Evolutionary conservation across 1,140 invertebrate species (phyloP).

Genomic region (Bombus picipes): DNA sequence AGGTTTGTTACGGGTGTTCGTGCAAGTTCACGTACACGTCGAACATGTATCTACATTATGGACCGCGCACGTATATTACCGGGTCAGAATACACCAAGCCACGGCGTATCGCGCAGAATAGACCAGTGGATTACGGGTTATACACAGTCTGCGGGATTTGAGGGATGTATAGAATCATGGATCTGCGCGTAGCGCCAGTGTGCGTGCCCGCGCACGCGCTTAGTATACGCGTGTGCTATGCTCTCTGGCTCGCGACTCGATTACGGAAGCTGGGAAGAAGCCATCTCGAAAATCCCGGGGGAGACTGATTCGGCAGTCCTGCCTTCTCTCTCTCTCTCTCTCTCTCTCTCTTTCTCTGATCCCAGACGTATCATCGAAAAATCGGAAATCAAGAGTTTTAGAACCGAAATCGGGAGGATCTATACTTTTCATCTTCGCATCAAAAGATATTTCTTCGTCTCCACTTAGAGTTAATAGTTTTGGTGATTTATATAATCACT

Average conservation of each 20-base stretch:
- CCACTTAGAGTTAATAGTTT: neutral
- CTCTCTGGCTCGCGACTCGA: conserved; percentile 54
- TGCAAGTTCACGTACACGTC: conserved; percentile 28
- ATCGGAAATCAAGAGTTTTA: conserved; percentile 1
- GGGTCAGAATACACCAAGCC: conserved; percentile 66
- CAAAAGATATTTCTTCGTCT: neutral
- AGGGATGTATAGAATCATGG: conserved; percentile 55
- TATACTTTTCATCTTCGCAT: too few species aligned
- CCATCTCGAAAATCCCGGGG: conserved; percentile 69
- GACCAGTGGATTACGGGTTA: conserved; percentile 71
- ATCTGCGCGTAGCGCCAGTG: conserved; percentile 5
- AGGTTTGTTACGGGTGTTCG: too few species aligned
- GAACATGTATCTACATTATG: conserved; percentile 57
- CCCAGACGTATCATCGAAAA: conserved; percentile 20
- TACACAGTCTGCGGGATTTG: conserved; percentile 69
- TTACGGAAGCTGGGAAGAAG: conserved; percentile 70
- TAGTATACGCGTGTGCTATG: conserved; percentile 12
- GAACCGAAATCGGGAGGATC: neutral
- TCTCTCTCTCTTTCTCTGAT: too few species aligned
- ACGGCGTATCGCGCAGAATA: conserved; percentile 63
- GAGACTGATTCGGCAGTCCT: conserved; percentile 52
- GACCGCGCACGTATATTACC: conserved; percentile 64
- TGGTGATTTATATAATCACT: too few species aligned
- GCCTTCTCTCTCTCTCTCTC: neutral
- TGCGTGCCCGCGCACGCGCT: conserved; percentile 17